Evolutionary conservation across 2,888 invertebrate genomes (phyloP).

Genomic region (Acanthococcus lagerstroemiae): DNA sequence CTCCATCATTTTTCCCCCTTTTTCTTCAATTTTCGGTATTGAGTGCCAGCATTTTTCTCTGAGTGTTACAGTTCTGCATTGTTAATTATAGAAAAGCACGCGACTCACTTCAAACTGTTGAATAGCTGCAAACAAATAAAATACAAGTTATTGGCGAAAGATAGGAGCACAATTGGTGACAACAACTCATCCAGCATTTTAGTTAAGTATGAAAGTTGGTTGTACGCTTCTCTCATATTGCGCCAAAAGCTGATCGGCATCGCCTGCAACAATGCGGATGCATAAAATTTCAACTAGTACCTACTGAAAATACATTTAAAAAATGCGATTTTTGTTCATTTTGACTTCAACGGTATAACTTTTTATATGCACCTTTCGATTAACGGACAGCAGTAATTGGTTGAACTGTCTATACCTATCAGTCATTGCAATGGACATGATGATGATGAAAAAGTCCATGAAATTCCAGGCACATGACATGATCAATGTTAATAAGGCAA

Average conservation of each 20-base stretch:
- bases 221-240: slow-evolving; percentile 37
- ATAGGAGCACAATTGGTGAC: slow-evolving; percentile 38
- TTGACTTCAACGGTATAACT: no score
- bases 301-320: no score
- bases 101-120: slow-evolving; percentile 38
- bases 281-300: no score
- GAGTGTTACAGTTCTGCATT: no score
- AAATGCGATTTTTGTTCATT: no score
- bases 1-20: no score
- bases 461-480: slow-evolving; percentile 39
- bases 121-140: slow-evolving; percentile 39
- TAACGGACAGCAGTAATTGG: slow-evolving; percentile 44
- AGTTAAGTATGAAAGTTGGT: slow-evolving; percentile 37
- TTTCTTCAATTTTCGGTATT: no score
- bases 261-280: no score
- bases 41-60: no score
- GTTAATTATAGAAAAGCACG: no score
- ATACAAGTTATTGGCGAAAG: slow-evolving; percentile 39
- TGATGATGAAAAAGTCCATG: slow-evolving; percentile 39
- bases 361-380: no score
- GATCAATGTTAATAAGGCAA: slow-evolving; percentile 36
- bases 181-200: slow-evolving; percentile 37
- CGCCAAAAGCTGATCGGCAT: slow-evolving; percentile 37
- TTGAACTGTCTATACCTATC: slow-evolving; percentile 41
- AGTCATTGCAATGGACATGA: slow-evolving; percentile 37